phyloP scores from a whole-genome alignment of 2,888 invertebrate species.

The Thymelicus acteon region DNA sequence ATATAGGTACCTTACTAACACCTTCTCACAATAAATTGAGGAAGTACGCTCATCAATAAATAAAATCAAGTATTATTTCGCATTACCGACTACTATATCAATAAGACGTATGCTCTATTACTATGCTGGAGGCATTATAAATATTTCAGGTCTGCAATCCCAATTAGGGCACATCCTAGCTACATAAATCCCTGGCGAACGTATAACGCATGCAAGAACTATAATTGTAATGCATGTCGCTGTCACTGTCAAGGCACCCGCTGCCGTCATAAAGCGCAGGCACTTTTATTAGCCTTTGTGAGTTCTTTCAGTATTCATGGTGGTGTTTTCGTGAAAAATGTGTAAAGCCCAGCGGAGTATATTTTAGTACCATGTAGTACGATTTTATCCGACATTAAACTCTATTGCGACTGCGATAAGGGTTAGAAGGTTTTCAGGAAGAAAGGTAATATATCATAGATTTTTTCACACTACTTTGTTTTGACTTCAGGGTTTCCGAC shows the following conservation, averaged over 20 bases:
- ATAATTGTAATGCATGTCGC: slow-evolving; percentile 15
- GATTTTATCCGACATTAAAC: slow-evolving; percentile 37
- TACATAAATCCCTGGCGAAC: no score
- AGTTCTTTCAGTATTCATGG: slow-evolving; percentile 59
- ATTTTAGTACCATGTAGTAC: slow-evolving; percentile 33
- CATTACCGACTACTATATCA: no score
- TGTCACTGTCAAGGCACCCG: slow-evolving; percentile 8
- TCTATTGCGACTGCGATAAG: slow-evolving; percentile 40
- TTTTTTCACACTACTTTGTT: slow-evolving; percentile 40
- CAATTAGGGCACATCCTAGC: background rate
- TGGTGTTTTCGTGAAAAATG: slow-evolving; percentile 68
- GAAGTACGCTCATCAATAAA: no score
- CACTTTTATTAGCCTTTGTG: slow-evolving; percentile 32
- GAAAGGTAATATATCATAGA: slow-evolving; percentile 28
- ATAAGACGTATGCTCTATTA: no score
- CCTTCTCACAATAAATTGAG: no score
- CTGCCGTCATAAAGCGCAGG: slow-evolving; percentile 17
- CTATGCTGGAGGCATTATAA: no score
- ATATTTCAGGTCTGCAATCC: background rate
- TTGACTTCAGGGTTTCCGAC: slow-evolving; percentile 46
- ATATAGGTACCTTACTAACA: no score
- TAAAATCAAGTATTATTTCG: no score
- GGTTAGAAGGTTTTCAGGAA: slow-evolving; percentile 11
- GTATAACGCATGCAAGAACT: slow-evolving; percentile 4
- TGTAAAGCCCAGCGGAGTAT: slow-evolving; percentile 53